phyloP scores from a whole-genome alignment of 2,113 vertebrate genomes.

The Anoplopoma fimbria region DNA sequence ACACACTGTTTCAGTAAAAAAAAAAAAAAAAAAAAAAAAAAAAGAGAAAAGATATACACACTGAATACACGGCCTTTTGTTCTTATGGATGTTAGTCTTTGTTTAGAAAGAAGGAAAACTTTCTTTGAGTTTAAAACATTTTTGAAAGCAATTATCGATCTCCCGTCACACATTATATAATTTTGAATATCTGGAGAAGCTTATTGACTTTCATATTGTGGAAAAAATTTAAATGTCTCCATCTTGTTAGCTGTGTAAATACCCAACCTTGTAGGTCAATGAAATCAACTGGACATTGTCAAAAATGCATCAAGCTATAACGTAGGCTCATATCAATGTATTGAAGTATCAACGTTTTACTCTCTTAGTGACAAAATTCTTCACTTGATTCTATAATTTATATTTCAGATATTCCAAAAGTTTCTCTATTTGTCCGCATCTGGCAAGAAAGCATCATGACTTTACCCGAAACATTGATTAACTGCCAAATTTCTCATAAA shows the following conservation, averaged over 20 bases:
- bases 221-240: neutral
- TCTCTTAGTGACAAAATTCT: neutral
- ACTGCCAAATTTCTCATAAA: too few relatives aligned
- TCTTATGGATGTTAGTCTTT: too few relatives aligned
- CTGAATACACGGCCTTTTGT: slow-evolving; percentile 13
- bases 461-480: neutral
- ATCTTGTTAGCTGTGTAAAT: neutral
- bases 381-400: neutral
- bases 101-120: neutral
- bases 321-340: neutral
- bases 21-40: neutral
- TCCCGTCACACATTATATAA: neutral
- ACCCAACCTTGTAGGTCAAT: neutral
- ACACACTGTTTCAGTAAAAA: slow-evolving; percentile 1
- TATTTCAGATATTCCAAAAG: neutral
- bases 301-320: neutral
- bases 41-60: neutral
- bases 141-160: neutral
- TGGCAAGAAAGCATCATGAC: neutral
- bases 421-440: neutral
- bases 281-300: neutral
- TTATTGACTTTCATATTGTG: neutral
- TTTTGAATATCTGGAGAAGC: neutral
- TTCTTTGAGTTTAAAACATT: neutral
- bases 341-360: neutral